A percentile compares a stretch with the other conserved stretches of the same genome.
These are phyloP conservation scores for Pelmatolapia mariae DNA, from an alignment of 2,113 vertebrate species.

Conservation along the genomic window DNA sequence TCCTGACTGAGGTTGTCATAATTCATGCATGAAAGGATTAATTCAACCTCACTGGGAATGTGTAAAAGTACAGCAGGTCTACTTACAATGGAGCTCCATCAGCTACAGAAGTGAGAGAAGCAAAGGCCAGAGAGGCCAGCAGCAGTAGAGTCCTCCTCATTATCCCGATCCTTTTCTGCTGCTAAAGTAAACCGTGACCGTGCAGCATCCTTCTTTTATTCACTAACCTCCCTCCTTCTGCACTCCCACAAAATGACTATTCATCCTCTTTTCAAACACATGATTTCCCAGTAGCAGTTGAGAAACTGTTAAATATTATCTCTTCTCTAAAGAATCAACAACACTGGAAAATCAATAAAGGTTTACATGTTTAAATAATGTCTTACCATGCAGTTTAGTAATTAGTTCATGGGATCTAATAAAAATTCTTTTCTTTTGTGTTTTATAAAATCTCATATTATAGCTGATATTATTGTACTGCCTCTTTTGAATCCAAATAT, in stretches of 20 bases:
- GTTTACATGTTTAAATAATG: background rate
- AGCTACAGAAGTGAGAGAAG: background rate
- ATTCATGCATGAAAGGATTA: background rate
- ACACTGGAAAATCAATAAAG: conserved; percentile 30
- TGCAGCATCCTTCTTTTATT: conserved; percentile 19
- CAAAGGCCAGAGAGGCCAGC: conserved; percentile 45
- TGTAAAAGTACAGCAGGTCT: background rate
- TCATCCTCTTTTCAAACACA: background rate
- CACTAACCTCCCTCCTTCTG: background rate
- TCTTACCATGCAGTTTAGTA: background rate
- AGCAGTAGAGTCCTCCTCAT: conserved; percentile 31
- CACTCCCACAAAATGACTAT: background rate
- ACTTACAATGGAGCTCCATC: conserved; percentile 46
- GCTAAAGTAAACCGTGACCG: background rate
- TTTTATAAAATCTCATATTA: background rate
- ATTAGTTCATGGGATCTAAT: background rate
- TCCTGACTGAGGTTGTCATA: too few relatives aligned
- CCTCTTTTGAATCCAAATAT: background rate
- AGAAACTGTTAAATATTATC: conserved; percentile 6
- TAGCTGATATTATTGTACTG: background rate
- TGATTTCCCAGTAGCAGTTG: conserved; percentile 39
- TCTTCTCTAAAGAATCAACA: background rate
- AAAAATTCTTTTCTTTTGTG: background rate
- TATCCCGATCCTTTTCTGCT: background rate
- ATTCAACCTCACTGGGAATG: background rate